Evolutionary conservation across 2,888 invertebrate genomes (phyloP).

Genomic region (Bombylius major): DNA sequence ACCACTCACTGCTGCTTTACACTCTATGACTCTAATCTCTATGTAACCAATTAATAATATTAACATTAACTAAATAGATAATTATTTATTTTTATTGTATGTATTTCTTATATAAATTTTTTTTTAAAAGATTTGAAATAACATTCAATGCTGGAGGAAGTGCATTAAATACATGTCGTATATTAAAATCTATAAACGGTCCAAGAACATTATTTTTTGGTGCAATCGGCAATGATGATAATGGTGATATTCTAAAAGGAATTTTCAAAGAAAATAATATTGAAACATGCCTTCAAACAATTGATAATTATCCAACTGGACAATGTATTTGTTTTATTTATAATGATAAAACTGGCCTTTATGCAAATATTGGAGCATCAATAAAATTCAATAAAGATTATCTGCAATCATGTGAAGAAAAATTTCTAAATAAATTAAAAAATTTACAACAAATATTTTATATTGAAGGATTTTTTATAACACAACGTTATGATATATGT

Average conservation of each 20-base stretch:
- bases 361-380: slow-evolving; percentile 45
- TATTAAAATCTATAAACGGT: slow-evolving; percentile 25
- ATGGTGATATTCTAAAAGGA: slow-evolving; percentile 32
- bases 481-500: slow-evolving; percentile 37
- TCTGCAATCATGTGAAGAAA: slow-evolving; percentile 21
- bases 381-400: slow-evolving; percentile 30
- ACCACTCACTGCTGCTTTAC: too few species aligned
- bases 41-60: too few species aligned
- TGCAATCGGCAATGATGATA: slow-evolving; percentile 40
- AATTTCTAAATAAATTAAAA: slow-evolving; percentile 12
- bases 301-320: slow-evolving; percentile 37
- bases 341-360: slow-evolving; percentile 37
- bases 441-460: slow-evolving; percentile 34
- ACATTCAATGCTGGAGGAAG: slow-evolving; percentile 33
- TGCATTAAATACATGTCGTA: slow-evolving; percentile 39
- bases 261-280: slow-evolving; percentile 35
- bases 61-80: too few species aligned
- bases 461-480: slow-evolving; percentile 46
- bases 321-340: slow-evolving; percentile 40
- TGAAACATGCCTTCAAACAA: slow-evolving; percentile 27
- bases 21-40: too few species aligned
- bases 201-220: slow-evolving; percentile 40
- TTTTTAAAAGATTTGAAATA: slow-evolving; percentile 11
- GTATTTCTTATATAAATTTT: background rate
- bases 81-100: too few species aligned